A percentile compares a stretch with the other conserved stretches of the same genome.
Conservation (phyloP, 1,140 invertebrate species). For the Trichomalopsis sarcophagae region DNA sequence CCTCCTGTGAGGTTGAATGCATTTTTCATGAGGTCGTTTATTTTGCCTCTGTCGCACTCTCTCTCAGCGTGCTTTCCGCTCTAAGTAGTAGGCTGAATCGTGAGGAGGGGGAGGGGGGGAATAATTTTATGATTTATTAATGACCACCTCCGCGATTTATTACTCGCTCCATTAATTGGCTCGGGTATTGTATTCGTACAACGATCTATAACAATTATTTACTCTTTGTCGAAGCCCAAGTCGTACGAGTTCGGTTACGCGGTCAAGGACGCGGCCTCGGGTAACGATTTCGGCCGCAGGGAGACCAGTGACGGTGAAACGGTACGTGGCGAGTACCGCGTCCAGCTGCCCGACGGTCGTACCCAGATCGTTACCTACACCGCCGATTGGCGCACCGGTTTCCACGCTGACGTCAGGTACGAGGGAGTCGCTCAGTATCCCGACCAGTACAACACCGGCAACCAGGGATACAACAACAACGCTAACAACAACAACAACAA, state of each 20-base stretch:
- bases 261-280: conserved; percentile 83
- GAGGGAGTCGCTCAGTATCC: conserved; percentile 83
- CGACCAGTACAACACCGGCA: conserved; percentile 70
- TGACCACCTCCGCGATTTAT: neutral
- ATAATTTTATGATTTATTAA: conserved; percentile 2
- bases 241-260: conserved; percentile 88
- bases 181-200: neutral
- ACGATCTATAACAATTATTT: neutral
- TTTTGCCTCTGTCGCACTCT: neutral
- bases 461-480: conserved; percentile 58
- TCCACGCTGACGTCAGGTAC: conserved; percentile 87
- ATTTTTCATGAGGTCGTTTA: conserved; percentile 4
- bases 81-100: neutral
- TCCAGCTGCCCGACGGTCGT: conserved; percentile 84
- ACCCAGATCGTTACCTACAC: conserved; percentile 85
- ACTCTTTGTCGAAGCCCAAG: conserved; percentile 78
- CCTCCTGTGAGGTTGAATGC: neutral
- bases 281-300: conserved; percentile 83
- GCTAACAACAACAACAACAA: conserved; percentile 51
- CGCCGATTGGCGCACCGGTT: conserved; percentile 86
- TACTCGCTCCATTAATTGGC: neutral
- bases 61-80: neutral
- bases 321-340: conserved; percentile 83
- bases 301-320: conserved; percentile 85
- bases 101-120: neutral